These are phyloP conservation scores for Adelges cooleyi DNA, from an alignment of 1,140 invertebrate species.

Conservation along the genomic window DNA sequence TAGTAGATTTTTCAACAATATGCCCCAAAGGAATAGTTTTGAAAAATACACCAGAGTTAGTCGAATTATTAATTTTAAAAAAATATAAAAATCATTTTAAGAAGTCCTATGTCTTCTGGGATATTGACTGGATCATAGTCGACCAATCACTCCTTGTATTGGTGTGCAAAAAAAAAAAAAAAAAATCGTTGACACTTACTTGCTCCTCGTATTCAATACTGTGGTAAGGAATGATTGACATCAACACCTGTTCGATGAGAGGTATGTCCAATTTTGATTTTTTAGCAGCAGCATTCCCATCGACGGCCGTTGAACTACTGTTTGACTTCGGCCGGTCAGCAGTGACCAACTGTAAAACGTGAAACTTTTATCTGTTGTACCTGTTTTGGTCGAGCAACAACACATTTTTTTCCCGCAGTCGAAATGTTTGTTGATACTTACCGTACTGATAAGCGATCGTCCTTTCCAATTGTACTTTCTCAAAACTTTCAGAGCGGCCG, in stretches of 20 bases:
- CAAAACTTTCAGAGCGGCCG: slow-evolving; percentile 55
- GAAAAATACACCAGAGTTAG: no score
- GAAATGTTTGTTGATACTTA: slow-evolving; percentile 20
- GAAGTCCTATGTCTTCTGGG: no score
- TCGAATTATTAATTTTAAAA: no score
- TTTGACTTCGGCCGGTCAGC: slow-evolving; percentile 31
- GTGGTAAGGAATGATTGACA: slow-evolving; percentile 33
- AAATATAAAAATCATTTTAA: no score
- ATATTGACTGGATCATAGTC: no score
- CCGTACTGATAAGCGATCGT: slow-evolving; percentile 38
- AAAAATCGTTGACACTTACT: slow-evolving; percentile 31
- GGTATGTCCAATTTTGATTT: slow-evolving; percentile 32
- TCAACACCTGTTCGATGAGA: slow-evolving; percentile 33
- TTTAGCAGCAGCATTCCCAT: slow-evolving; percentile 26
- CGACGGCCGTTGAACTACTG: neutral
- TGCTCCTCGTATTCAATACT: slow-evolving; percentile 33
- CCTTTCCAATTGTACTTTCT: slow-evolving; percentile 64
- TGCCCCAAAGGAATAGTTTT: no score
- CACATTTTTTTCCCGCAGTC: neutral
- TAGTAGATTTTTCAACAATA: no score
- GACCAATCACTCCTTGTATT: no score
- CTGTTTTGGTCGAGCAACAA: neutral
- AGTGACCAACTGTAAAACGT: slow-evolving; percentile 32
- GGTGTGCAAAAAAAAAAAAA: neutral
- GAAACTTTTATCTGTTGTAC: neutral